Base-by-base conservation (phyloP, 2,113 vertebrate species). In the Pygoscelis antarcticus region DNA sequence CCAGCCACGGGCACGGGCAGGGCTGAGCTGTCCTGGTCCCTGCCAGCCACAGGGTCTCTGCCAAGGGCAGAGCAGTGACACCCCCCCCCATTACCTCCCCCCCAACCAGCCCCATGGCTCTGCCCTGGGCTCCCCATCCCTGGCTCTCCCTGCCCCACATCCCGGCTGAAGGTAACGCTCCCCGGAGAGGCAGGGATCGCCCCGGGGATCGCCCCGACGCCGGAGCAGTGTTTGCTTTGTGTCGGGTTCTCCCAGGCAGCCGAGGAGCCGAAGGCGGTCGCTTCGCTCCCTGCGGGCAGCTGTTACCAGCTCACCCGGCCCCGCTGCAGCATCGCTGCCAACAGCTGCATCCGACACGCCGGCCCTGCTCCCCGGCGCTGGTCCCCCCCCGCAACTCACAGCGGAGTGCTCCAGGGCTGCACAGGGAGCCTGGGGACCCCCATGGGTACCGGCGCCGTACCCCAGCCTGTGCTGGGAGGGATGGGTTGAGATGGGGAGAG, bases 291-390 rank as follows among this genome's bases (percentile, higher is more conserved):
- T 4, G 30, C 14, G 8, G 80, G 88, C 97, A 97, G 97, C 97
- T 96, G 96, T 96, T 96, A 62, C 83, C 92, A 68, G 47, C 89
- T 78, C 60, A 2, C 44, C 32, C 26, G 13, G 38, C 16, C 81
- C 83, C 20, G 4, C 71, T 5, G 7, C 52, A 2, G 42, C 87
- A 71, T 71, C 7, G 10, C 90, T 89, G 90, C 94, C 92, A 82
- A 91, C 97, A 97, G 96, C 97, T 96, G 97, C 92, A 23, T 12
- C 95, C 13, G 7, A 87, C 95, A 25, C 8, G 9, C 25, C 16
- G 4, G 38, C 55, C 57, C 25, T 10, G 46, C 60, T 54, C 84
- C 96, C 89, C 22, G 0, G 10, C 13, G 6, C 52, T 40, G 88
- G 77, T 42, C 13, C 46, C 77, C 36, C 51, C 46, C 70, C 1